Evolutionary conservation across 2,113 vertebrate genomes (phyloP), one percentile per base, ranked within the genome.

Genomic region (Leucopsar rothschildi): DNA sequence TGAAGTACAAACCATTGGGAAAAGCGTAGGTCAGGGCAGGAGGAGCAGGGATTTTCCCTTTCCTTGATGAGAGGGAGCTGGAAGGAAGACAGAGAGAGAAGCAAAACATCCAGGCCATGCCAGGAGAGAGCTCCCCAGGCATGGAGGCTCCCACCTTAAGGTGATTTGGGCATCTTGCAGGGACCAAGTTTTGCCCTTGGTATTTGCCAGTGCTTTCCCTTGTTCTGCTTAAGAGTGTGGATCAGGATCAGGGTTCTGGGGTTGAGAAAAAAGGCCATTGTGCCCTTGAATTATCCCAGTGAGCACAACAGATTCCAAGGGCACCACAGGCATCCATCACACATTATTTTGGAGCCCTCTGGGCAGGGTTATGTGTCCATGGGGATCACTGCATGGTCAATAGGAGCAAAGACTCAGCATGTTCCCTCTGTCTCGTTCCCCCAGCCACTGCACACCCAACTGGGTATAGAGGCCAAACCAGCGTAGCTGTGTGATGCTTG

Each of bases 1-100:
- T 98, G 97, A 98, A 95, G 94, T 97, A 97, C 86, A 86, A 71
- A 61, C 92, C 84, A 50, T 90, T 27, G 90, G 90, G 87, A 94
- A 95, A 92, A 93, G 86, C 5, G 9, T 94, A 85, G 50, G 82
- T 86, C 17, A 7, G 88, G 85, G 55, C 45, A 0, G 80, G 76
- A 73, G 88, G 88, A 90, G 86, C 65, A 92, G 75, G 95, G 61
- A 68, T 77, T 80, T 89, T 77, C 69, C 61, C 52, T 29, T 81
- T 73, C 64, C 93, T 92, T 93, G 64, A 45, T 47, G 42, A 75
- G 78, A 22, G n/a, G 33, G 64, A 88, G 73, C 59, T 72, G 86
- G 37, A 88, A 90, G 59, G 79, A 92, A 47, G 71, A 63, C 31
- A 52, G 66, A 72, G 61, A 37, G 57, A 83, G 83, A 92, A 89